Percentiles rank a stretch among this genome's conserved stretches.
Conservation (phyloP, 2,888 invertebrate genomes). For the Melanchra persicariae region DNA sequence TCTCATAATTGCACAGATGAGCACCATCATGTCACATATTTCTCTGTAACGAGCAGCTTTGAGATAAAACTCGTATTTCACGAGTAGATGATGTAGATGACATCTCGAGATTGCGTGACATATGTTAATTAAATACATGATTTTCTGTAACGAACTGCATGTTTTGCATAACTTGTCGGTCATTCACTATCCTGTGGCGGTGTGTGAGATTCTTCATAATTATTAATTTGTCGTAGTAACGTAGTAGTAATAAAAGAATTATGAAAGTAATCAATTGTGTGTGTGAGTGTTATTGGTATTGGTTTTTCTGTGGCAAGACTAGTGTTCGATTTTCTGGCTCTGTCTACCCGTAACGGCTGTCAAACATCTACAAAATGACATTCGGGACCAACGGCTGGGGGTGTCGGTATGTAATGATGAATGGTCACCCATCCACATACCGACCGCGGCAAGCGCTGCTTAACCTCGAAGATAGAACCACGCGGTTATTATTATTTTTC, state of each 20-base stretch:
- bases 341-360: too few relatives aligned
- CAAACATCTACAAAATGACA: too few relatives aligned
- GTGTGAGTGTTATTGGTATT: background rate
- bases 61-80: slow-evolving; percentile 5
- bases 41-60: slow-evolving; percentile 17
- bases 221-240: background rate
- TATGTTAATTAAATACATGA: slow-evolving; percentile 23
- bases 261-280: background rate
- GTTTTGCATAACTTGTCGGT: slow-evolving; percentile 13
- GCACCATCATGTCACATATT: slow-evolving; percentile 25
- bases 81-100: slow-evolving; percentile 3
- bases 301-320: background rate
- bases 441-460: too few relatives aligned
- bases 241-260: background rate
- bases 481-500: too few relatives aligned
- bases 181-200: background rate
- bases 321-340: too few relatives aligned
- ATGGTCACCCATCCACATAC: too few relatives aligned
- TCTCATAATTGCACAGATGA: background rate
- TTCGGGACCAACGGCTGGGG: too few relatives aligned
- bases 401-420: too few relatives aligned
- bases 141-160: slow-evolving; percentile 23
- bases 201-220: slow-evolving; percentile 3
- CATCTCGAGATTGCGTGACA: background rate
- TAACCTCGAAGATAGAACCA: too few relatives aligned